phyloP scores from a whole-genome alignment of 2,113 vertebrate genomes.

The Eleginops maclovinus region DNA sequence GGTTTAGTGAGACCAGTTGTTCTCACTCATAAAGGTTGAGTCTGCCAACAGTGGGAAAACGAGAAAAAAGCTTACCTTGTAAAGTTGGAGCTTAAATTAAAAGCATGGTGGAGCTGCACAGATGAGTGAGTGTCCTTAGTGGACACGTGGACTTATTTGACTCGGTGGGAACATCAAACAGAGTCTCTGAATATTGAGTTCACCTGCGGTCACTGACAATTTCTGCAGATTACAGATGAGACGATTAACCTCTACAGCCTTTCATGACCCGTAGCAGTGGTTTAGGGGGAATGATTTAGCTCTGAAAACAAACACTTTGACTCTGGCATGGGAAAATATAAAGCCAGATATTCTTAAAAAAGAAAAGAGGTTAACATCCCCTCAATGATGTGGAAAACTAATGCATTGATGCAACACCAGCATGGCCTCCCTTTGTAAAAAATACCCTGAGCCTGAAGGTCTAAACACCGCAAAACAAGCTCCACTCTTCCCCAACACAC shows the following conservation, averaged over 20 bases:
- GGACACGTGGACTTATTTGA: not conserved
- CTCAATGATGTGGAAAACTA: not conserved
- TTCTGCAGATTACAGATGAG: slow-evolving; percentile 17
- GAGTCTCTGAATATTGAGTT: not conserved
- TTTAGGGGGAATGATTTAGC: not conserved
- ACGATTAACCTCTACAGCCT: slow-evolving; percentile 2
- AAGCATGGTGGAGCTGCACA: not conserved
- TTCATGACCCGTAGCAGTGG: not conserved
- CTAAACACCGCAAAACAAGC: slow-evolving; percentile 39
- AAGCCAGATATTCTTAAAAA: not conserved
- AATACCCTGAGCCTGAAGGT: slow-evolving; percentile 20
- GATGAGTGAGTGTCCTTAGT: not conserved
- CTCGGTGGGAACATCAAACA: slow-evolving; percentile 2
- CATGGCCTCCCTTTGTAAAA: not conserved
- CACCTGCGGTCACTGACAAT: slow-evolving; percentile 7
- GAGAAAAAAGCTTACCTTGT: not conserved
- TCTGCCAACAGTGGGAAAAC: not conserved
- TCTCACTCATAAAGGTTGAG: not conserved
- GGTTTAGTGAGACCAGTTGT: not conserved
- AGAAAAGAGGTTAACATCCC: no score
- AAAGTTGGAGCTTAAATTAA: not conserved
- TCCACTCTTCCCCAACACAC: not conserved
- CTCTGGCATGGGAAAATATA: no score
- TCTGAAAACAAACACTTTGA: no score
- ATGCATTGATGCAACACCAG: no score